A percentile compares a stretch with the other conserved stretches of the same genome.
phyloP scores from a whole-genome alignment of 92 coral and sea anemone genomes.

The Palythoa grandiflora region DNA sequence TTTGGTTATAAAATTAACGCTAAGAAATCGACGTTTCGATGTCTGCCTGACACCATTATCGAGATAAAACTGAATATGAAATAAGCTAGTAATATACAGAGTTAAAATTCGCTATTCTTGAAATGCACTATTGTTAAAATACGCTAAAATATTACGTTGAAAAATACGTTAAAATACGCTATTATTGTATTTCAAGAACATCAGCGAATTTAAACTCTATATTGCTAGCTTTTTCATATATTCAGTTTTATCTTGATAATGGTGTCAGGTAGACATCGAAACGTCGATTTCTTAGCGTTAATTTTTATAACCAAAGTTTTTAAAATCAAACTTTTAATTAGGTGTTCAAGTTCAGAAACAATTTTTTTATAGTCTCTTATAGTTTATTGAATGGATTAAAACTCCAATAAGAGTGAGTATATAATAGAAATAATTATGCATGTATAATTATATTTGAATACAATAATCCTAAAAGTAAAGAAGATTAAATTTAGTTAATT shows the following conservation, averaged over 20 bases:
- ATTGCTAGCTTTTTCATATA: neutral
- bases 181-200: constrained; percentile 2
- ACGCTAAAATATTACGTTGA: neutral
- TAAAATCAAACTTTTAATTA: too few relatives aligned
- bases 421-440: constrained; percentile 4
- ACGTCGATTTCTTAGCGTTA: too few relatives aligned
- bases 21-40: too few relatives aligned
- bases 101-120: too few relatives aligned
- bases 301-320: too few relatives aligned
- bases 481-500: constrained; percentile 1
- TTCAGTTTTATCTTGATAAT: too few relatives aligned
- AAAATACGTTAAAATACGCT: constrained; percentile 1
- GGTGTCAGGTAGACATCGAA: too few relatives aligned
- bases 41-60: too few relatives aligned
- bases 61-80: too few relatives aligned
- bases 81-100: too few relatives aligned
- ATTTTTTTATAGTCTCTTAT: constrained; percentile 4
- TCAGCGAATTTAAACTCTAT: neutral
- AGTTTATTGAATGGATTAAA: constrained; percentile 5
- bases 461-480: neutral
- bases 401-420: neutral
- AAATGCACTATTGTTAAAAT: too few relatives aligned
- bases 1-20: neutral
- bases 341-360: neutral
- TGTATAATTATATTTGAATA: neutral